phyloP scores from a whole-genome alignment of 2,888 invertebrate genomes.

The Lutraria lutraria region DNA sequence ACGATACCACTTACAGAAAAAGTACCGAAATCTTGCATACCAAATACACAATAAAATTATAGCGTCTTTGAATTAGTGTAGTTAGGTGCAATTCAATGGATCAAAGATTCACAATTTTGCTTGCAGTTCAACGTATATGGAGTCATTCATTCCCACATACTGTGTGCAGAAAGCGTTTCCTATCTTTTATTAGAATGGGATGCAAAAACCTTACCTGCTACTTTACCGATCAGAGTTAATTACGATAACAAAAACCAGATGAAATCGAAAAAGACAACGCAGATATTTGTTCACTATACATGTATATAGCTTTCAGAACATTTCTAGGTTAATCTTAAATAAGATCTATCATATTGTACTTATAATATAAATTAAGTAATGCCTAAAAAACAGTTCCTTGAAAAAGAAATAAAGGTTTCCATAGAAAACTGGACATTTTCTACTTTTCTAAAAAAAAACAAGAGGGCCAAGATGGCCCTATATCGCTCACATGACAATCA shows the following conservation, averaged over 20 bases:
- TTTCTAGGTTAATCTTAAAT: too few relatives aligned
- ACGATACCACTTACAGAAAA: too few relatives aligned
- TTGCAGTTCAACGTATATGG: neutral
- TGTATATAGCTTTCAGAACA: too few relatives aligned
- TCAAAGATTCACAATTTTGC: neutral
- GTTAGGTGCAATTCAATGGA: neutral
- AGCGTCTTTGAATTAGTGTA: neutral
- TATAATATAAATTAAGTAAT: too few relatives aligned
- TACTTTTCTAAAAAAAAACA: too few relatives aligned
- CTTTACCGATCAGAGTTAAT: constrained; percentile 8
- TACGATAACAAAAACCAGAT: neutral
- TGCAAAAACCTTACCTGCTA: constrained; percentile 11
- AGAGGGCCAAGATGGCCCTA: too few relatives aligned
- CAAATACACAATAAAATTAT: neutral
- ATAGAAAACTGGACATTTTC: too few relatives aligned
- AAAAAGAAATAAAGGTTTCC: too few relatives aligned
- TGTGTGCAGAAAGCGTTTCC: neutral
- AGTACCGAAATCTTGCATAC: too few relatives aligned
- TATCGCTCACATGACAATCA: too few relatives aligned
- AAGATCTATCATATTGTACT: too few relatives aligned
- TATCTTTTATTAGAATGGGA: neutral
- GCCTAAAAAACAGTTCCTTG: too few relatives aligned
- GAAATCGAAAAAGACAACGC: neutral
- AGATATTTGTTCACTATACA: neutral
- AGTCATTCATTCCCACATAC: neutral